A percentile compares a stretch with the other conserved stretches of the same genome.
phyloP scores from a whole-genome alignment of 1,140 invertebrate genomes.

The Drosophila paulistorum region DNA sequence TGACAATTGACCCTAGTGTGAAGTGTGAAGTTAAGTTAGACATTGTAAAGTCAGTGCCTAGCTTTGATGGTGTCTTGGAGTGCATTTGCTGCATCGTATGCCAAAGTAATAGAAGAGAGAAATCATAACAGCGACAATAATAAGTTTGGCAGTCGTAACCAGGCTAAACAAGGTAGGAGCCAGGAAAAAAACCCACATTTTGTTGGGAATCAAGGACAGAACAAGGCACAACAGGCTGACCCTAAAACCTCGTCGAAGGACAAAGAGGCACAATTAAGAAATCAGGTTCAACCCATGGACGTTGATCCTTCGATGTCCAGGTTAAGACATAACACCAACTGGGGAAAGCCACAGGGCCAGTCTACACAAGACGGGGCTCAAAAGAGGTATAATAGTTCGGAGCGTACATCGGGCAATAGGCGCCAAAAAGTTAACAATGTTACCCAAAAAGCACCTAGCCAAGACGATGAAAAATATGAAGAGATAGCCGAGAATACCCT shows the following conservation, averaged over 20 bases:
- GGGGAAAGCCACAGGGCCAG: slow-evolving; percentile 20
- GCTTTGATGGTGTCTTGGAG: too few relatives aligned
- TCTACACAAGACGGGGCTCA: slow-evolving; percentile 4
- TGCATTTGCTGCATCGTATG: too few relatives aligned
- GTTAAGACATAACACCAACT: slow-evolving; percentile 25
- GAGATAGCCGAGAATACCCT: slow-evolving; percentile 15
- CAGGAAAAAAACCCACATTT: slow-evolving; percentile 29
- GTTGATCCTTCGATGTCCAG: slow-evolving; percentile 22
- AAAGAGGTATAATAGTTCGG: slow-evolving; percentile 25
- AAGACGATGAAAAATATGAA: slow-evolving; percentile 8
- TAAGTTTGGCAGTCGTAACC: too few relatives aligned
- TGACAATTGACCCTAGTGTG: too few relatives aligned
- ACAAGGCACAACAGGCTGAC: background rate
- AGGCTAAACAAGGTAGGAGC: slow-evolving; percentile 4
- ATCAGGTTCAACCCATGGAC: slow-evolving; percentile 20
- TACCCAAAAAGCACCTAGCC: slow-evolving; percentile 8
- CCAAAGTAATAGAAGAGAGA: too few relatives aligned
- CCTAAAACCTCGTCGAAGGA: background rate
- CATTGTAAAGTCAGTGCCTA: too few relatives aligned
- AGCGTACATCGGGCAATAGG: slow-evolving; percentile 21
- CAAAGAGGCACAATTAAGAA: background rate
- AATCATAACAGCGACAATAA: too few relatives aligned
- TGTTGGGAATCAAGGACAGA: slow-evolving; percentile 2
- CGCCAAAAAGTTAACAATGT: slow-evolving; percentile 34
- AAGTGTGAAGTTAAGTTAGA: too few relatives aligned